A percentile compares a stretch with the other conserved stretches of the same genome.
Conservation (phyloP, 53 echinoderm and acorn worm species). For the Mesocentrotus franciscanus region DNA sequence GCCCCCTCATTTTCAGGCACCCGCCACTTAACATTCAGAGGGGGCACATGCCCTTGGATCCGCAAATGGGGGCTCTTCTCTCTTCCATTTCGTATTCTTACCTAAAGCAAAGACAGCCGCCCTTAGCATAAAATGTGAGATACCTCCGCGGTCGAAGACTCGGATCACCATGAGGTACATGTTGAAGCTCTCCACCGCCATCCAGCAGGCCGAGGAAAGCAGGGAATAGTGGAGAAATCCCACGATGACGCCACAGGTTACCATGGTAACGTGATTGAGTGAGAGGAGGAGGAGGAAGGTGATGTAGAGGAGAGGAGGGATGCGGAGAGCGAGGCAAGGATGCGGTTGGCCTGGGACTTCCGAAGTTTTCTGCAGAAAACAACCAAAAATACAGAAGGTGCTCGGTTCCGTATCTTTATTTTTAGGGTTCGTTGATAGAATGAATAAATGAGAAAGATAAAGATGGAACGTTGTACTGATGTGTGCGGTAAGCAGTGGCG, state of each 20-base stretch:
- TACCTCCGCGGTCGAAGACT: constrained; percentile 71
- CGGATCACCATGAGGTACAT: constrained; percentile 80
- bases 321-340: constrained; percentile 72
- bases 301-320: constrained; percentile 74
- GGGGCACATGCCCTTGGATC: too few relatives aligned
- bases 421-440: constrained; percentile 13
- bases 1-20: too few relatives aligned
- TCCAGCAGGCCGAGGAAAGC: constrained; percentile 76
- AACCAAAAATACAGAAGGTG: neutral
- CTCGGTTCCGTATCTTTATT: neutral
- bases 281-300: constrained; percentile 73
- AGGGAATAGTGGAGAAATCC: constrained; percentile 83
- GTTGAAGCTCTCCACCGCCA: constrained; percentile 83
- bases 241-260: constrained; percentile 73
- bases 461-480: neutral
- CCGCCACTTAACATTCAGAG: too few relatives aligned
- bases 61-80: neutral
- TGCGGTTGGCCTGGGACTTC: constrained; percentile 71
- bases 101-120: constrained; percentile 72
- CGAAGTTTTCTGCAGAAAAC: constrained; percentile 72
- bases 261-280: constrained; percentile 64
- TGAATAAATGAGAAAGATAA: neutral
- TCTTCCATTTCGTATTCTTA: neutral
- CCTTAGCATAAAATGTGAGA: constrained; percentile 73
- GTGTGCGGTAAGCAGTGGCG: too few relatives aligned